Conservation (phyloP, 2,797 vertebrate species). For the Sylvia borin region DNA sequence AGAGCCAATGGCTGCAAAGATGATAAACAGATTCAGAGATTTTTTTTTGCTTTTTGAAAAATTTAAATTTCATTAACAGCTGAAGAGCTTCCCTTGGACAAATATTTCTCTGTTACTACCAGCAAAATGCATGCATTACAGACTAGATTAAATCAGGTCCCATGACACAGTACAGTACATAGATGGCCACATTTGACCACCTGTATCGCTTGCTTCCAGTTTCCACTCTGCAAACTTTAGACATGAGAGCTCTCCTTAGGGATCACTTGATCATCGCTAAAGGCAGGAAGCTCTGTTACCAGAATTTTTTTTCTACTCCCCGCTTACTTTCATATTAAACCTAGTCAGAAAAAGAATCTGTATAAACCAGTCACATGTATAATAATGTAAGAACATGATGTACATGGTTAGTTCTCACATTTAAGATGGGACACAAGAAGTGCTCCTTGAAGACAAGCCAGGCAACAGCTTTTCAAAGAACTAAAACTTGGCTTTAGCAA, state of each 20-base stretch:
- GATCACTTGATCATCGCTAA: not conserved
- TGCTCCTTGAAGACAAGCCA: constrained; percentile 53
- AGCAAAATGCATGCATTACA: not conserved
- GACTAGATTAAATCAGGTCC: not conserved
- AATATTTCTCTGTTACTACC: not conserved
- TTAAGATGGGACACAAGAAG: constrained; percentile 28
- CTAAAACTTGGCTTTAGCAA: constrained; percentile 42
- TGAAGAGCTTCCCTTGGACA: not conserved
- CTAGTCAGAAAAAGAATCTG: not conserved
- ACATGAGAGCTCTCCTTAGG: not conserved
- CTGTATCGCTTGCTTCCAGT: not conserved
- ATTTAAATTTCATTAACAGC: not conserved
- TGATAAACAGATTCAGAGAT: not conserved
- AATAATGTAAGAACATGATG: not conserved
- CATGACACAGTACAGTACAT: not conserved
- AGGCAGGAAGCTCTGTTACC: not conserved
- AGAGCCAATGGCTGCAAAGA: not conserved
- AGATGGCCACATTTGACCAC: not conserved
- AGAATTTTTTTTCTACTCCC: not conserved
- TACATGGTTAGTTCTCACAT: constrained; percentile 17
- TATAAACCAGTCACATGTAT: not conserved
- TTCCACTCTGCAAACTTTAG: not conserved
- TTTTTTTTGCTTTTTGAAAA: not conserved
- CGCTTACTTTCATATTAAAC: not conserved
- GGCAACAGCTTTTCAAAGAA: constrained; percentile 53